Conservation (phyloP, 1,140 invertebrate species). For the Condylostylus longicornis region DNA sequence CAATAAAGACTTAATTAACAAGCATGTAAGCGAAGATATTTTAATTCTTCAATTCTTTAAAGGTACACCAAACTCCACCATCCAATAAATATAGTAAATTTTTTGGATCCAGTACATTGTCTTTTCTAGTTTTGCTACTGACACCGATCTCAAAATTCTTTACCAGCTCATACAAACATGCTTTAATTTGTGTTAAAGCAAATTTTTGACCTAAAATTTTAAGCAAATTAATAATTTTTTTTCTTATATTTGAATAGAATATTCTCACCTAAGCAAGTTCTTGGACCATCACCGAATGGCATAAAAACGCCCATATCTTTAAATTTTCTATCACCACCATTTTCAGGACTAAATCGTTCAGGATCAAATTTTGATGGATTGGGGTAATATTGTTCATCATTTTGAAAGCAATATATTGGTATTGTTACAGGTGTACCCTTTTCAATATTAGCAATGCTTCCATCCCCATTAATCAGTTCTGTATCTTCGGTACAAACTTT, state of each 20-base stretch:
- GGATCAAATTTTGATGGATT: conserved; percentile 57
- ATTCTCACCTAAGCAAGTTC: conserved; percentile 22
- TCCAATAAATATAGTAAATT: conserved; percentile 14
- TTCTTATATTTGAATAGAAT: conserved; percentile 24
- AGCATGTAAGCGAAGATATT: too few relatives aligned
- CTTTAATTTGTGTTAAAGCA: conserved; percentile 19
- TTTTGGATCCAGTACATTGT: conserved; percentile 15
- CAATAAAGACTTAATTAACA: too few relatives aligned
- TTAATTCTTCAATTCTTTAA: too few relatives aligned
- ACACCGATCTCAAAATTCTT: conserved; percentile 14
- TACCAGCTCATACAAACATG: conserved; percentile 16
- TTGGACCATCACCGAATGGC: conserved; percentile 26
- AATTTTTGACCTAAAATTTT: conserved; percentile 18
- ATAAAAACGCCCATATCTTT: conserved; percentile 15
- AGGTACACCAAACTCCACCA: conserved; percentile 19
- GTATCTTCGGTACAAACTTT: conserved; percentile 18
- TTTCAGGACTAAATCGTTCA: conserved; percentile 38
- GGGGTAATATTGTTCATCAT: conserved; percentile 48
- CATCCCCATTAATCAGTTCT: conserved; percentile 11
- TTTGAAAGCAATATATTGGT: conserved; percentile 41
- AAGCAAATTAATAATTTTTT: conserved; percentile 5
- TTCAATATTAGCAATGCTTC: conserved; percentile 11
- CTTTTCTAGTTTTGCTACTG: conserved; percentile 15
- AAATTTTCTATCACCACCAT: conserved; percentile 16
- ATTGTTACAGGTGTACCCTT: conserved; percentile 39